A percentile compares a stretch with the other conserved stretches of the same genome.
phyloP scores from a whole-genome alignment of 2,797 vertebrate species.

The Pseudopleuronectes americanus region DNA sequence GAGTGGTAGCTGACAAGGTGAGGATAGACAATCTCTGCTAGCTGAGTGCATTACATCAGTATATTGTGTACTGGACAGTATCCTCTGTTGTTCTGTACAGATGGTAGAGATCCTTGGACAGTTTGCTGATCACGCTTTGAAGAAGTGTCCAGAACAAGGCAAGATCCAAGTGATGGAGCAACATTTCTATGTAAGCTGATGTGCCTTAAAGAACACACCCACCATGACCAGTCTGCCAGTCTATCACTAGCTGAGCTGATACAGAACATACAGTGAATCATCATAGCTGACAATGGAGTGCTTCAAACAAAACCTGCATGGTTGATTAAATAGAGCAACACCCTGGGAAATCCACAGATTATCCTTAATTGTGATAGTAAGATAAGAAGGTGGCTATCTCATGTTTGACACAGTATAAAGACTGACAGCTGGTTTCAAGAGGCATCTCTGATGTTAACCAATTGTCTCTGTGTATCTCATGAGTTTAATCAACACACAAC shows the following conservation, averaged over 20 bases:
- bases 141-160: constrained; percentile 95
- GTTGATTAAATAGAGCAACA: neutral
- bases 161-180: constrained; percentile 98
- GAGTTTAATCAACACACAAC: no score
- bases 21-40: neutral
- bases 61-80: neutral
- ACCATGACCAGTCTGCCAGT: neutral
- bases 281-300: neutral
- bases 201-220: neutral
- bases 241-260: neutral
- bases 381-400: no score
- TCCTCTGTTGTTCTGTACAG: constrained; percentile 66
- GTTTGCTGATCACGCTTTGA: constrained; percentile 90
- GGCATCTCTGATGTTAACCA: no score
- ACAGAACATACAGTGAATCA: neutral
- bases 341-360: neutral
- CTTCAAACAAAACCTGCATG: neutral
- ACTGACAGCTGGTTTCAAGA: no score
- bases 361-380: no score
- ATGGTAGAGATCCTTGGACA: constrained; percentile 96
- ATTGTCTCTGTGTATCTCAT: no score
- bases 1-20: constrained; percentile 93
- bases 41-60: neutral
- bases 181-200: constrained; percentile 90
- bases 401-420: no score